Evolutionary conservation across 2,113 vertebrate genomes (phyloP).

Genomic region (Epinephelus moara): DNA sequence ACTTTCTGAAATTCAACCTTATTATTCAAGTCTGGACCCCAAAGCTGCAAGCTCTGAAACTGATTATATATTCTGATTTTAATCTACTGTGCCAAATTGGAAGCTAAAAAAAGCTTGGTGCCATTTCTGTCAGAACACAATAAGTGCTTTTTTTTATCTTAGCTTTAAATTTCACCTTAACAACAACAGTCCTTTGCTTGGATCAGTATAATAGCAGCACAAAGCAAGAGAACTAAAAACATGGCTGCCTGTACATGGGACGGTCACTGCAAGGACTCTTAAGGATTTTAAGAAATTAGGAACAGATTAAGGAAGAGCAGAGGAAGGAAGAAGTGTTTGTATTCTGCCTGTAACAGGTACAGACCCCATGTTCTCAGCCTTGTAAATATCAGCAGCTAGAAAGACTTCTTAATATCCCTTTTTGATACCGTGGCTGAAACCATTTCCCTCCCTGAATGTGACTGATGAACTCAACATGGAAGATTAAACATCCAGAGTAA

Average conservation of each 20-base stretch:
- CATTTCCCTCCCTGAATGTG: conserved; percentile 41
- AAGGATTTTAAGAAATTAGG: too few species aligned
- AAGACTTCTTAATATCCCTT: conserved; percentile 56
- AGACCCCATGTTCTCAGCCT: not conserved
- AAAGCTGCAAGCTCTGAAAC: not conserved
- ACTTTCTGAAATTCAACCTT: not conserved
- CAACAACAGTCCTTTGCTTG: conserved; percentile 9
- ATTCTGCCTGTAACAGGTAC: conserved; percentile 4
- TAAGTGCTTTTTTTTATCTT: conserved; percentile 35
- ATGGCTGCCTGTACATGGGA: conserved; percentile 1
- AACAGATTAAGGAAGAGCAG: conserved; percentile 7
- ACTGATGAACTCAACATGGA: conserved; percentile 17
- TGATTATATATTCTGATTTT: not conserved
- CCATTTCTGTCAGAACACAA: conserved; percentile 9
- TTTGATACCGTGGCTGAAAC: conserved; percentile 65
- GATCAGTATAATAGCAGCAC: conserved; percentile 50
- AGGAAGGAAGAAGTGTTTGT: conserved; percentile 4
- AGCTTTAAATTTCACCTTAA: conserved; percentile 6
- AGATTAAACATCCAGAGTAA: conserved; percentile 27
- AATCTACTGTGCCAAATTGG: not conserved
- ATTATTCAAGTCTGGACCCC: not conserved
- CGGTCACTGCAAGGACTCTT: conserved; percentile 3
- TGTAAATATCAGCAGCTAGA: conserved; percentile 12
- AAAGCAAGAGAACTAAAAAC: conserved; percentile 27
- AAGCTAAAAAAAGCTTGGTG: not conserved